A percentile compares a stretch with the other conserved stretches of the same genome.
Conservation (phyloP, 1,140 invertebrate genomes). For the Heliconius melpomene region DNA sequence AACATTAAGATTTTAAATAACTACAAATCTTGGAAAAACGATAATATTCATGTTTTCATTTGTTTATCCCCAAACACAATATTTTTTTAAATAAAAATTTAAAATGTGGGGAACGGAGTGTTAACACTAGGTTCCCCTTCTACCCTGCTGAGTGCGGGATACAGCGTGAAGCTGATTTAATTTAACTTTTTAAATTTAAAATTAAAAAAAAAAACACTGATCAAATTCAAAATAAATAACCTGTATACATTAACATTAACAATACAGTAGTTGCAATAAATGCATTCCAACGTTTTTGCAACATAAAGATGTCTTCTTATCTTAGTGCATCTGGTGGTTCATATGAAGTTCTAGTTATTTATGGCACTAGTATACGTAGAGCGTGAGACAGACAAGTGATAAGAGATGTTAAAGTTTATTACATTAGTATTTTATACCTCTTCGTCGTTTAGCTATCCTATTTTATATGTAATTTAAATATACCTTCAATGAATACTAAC, state of each 20-base stretch:
- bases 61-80: too few relatives aligned
- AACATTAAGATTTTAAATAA: too few relatives aligned
- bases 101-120: too few relatives aligned
- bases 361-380: neutral
- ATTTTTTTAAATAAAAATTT: too few relatives aligned
- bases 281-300: conserved; percentile 21
- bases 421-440: neutral
- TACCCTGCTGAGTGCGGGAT: too few relatives aligned
- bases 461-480: conserved; percentile 5
- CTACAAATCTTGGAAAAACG: too few relatives aligned
- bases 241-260: neutral
- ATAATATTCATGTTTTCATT: too few relatives aligned
- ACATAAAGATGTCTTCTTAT: conserved; percentile 23
- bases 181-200: too few relatives aligned
- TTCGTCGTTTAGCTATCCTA: neutral
- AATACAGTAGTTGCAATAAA: conserved; percentile 5
- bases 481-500: neutral
- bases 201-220: neutral
- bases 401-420: conserved; percentile 4
- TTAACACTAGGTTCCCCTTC: too few relatives aligned
- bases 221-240: neutral
- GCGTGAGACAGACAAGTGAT: conserved; percentile 5
- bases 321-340: conserved; percentile 13
- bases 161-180: too few relatives aligned
- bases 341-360: neutral